Evolutionary conservation across 2,888 invertebrate species (phyloP), one percentile per base, ranked within the genome.

Genomic region (Seira ritae): DNA sequence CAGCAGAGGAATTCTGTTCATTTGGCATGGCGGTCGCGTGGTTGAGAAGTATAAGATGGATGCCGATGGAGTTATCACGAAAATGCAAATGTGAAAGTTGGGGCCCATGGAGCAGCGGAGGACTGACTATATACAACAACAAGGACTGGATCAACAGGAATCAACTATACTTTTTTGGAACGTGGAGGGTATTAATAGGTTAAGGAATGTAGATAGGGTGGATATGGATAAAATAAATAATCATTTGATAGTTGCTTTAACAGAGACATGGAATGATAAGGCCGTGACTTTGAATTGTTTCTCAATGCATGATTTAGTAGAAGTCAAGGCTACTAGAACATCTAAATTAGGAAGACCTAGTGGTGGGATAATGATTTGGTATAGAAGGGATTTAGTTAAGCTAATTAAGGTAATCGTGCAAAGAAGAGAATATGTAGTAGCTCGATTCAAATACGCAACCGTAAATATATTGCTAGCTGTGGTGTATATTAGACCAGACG

Each of bases 151-250:
- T 22, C 17, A 46, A 1, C 6, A 50, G n/a, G 31, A 70, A 42
- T 42, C 70, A 75, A 50, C 3, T 42, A 70, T 60, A 4, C 0
- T 78, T 20, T 66, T 71, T 31, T 79, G 37, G 19, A 79, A 79
- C n/a, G 17, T 79, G 24, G 78, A 72, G 37, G 78, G 80, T 20
- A 22, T 74, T 4, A 24, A 10, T 37, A 73, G 20, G n/a, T 4
- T 73, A 4, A 19, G 42, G 17, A 22, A 68, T 37, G 12, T 80
- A 12, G 3, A 55, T 17, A n/a, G 17, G 2, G 15, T 55, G 2
- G 74, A 80, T 22, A 42, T 69, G 20, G 17, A 60, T 1, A n/a
- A 22, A 31, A 15, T 80, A 15, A 23, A 37, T 22, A 68, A 68
- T 6, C 19, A 31, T 62, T n/a, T n/a, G n/a, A n/a, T 31, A 67